Base-by-base conservation (phyloP, 2,797 vertebrate genomes). In the Danio albolineatus region DNA sequence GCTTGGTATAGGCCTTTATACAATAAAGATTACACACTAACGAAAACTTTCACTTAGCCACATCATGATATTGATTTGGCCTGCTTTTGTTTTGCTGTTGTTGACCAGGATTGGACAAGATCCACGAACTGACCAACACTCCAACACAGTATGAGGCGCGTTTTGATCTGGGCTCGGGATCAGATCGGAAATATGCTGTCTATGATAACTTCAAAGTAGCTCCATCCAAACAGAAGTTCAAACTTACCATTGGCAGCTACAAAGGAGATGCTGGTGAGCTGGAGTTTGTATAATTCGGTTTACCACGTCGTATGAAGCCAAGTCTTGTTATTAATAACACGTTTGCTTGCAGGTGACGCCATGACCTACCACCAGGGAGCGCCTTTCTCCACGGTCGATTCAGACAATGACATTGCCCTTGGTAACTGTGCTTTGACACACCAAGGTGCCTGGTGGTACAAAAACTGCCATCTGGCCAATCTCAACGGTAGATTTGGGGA, bases 381-480 rank as follows among this genome's bases (percentile, higher is more conserved):
- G 80, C 93, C 94, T 72, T 97, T 96, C 89, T 95, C 95, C 2
- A 94, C 94, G 0, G 78, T 96, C 46, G 96, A 96, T 89, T 91
- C 91, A 41, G 96, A 98, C 89, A 96, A 93, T 7, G 96, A 97
- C 71, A 93, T 97, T 13, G 94, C 96, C 1, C 92, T 98, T 53
- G 94, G 95, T 71, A 98, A 94, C 91, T 97, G 96, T 62, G 96
- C 95, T 13, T 87, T 96, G 69, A 93, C 89, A 0, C 97, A 96
- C 83, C 93, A 93, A 0, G 94, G 96, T 0, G 93, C 93, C 0
- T 96, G 95, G 95, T 96, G 96, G 95, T 96, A 95, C 88, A 96
- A 95, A 86, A 97, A 96, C 91, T 97, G 97, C 88, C 95, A 97
- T 80, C 86, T 98, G 88, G 95, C 95, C 83, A 97, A 95, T 87